Base-by-base conservation (phyloP, 2,888 invertebrate genomes). In the Petrolisthes manimaculis region DNA sequence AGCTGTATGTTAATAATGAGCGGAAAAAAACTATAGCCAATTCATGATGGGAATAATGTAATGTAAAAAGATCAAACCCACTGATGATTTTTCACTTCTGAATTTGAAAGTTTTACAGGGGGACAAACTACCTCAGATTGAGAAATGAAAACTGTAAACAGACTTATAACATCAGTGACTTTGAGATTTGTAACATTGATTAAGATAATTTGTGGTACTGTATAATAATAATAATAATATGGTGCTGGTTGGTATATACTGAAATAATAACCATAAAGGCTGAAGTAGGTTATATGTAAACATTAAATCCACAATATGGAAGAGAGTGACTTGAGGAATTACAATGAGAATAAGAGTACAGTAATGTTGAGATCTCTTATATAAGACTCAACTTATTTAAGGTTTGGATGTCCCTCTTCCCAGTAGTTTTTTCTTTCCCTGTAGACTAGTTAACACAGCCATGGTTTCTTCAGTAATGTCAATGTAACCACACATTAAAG, bases 381-480 rank as follows among this genome's bases (percentile, higher is more conserved):
- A 77, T n/a, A 14, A 18, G 53, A 77, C 37, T 77, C 53, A 55
- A 37, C 24, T 21, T n/a, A n/a, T n/a, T n/a, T n/a, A 3, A 21
- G 53, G 55, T 69, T 56, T 21, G 24, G 21, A 77, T 86, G 86
- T 86, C 86, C 86, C 86, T 80, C 86, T 82, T 37, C 82, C 86
- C 86, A 86, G 86, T 86, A 86, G 86, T 86, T 86, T 86, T 85
- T 82, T 83, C 89, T 86, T 83, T 89, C 89, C 83, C 86, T 89
- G 86, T 89, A 86, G 83, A 80, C 24, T 84, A 88, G 84, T 88
- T 88, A 84, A 84, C 84, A 88, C 84, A 88, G 88, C 81, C 84
- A 88, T 88, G 84, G 84, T 84, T 88, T 80, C 88, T 88, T 88
- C 81, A 84, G 84, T 88, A 84, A 88, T 88, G 84, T 88, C 88